phyloP scores from a whole-genome alignment of 2,113 vertebrate species.

The Lutjanus erythropterus region DNA sequence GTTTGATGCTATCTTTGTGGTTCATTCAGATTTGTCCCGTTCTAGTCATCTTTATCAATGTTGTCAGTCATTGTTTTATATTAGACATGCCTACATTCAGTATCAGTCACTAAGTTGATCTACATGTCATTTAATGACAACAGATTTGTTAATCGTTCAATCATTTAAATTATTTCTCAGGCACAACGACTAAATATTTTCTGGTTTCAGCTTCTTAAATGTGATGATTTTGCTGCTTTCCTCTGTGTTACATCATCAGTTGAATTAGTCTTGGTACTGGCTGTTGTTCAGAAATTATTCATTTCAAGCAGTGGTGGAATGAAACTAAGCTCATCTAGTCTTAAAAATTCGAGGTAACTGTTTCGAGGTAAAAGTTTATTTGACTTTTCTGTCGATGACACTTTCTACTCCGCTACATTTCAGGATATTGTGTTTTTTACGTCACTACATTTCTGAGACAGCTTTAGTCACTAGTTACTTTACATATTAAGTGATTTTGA shows the following conservation, averaged over 20 bases:
- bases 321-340: no score
- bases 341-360: no score
- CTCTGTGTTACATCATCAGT: neutral
- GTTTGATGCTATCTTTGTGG: conserved; percentile 6
- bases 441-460: no score
- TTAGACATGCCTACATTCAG: neutral
- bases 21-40: neutral
- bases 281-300: neutral
- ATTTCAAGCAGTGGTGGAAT: no score
- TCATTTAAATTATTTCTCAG: neutral
- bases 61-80: neutral
- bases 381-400: no score
- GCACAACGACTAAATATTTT: neutral
- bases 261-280: neutral
- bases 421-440: no score
- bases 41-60: neutral
- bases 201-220: neutral
- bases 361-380: no score
- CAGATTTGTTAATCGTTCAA: neutral
- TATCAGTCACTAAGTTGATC: neutral
- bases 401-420: no score
- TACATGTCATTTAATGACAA: neutral
- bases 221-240: neutral
- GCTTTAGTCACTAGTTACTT: no score
- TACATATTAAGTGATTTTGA: no score